Percentiles rank a stretch among this genome's conserved stretches.
These are phyloP conservation scores for Chlorodrepanis virens DNA, from an alignment of 2,113 vertebrate genomes.

Conservation along the genomic window DNA sequence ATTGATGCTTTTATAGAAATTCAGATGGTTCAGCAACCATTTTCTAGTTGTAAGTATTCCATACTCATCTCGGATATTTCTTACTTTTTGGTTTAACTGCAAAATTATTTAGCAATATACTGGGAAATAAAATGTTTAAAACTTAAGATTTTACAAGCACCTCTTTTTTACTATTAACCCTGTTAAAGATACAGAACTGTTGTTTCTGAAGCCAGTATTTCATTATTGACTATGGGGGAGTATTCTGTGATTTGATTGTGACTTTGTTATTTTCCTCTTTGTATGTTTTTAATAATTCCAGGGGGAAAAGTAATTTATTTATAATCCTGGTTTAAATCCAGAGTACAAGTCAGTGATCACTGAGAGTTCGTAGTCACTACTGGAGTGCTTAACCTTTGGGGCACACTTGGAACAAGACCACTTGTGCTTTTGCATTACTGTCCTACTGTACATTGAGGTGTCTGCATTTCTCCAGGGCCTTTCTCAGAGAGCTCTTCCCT, in stretches of 20 bases:
- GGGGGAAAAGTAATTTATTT: background rate
- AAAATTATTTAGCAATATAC: slow-evolving; percentile 34
- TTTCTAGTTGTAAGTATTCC: slow-evolving; percentile 32
- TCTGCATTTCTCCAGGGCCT: background rate
- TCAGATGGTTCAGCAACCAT: background rate
- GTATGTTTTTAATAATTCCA: slow-evolving; percentile 3
- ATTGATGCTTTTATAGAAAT: slow-evolving; percentile 28
- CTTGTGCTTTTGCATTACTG: background rate
- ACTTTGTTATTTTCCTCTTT: slow-evolving; percentile 32
- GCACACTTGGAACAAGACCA: background rate
- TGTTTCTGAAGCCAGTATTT: slow-evolving; percentile 24
- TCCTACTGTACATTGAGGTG: background rate
- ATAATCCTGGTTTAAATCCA: background rate
- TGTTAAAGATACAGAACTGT: background rate
- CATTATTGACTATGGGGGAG: background rate
- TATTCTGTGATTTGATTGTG: background rate
- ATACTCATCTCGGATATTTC: slow-evolving; percentile 15
- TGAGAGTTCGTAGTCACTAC: background rate
- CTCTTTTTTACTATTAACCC: background rate
- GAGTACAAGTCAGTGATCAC: background rate
- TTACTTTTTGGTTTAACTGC: slow-evolving; percentile 33
- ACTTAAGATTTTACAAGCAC: slow-evolving; percentile 18
- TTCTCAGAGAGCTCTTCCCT: background rate
- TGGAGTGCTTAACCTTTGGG: background rate
- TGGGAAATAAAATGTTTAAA: slow-evolving; percentile 59